phyloP scores from a whole-genome alignment of 2,113 vertebrate species.

The Callipepla squamata region DNA sequence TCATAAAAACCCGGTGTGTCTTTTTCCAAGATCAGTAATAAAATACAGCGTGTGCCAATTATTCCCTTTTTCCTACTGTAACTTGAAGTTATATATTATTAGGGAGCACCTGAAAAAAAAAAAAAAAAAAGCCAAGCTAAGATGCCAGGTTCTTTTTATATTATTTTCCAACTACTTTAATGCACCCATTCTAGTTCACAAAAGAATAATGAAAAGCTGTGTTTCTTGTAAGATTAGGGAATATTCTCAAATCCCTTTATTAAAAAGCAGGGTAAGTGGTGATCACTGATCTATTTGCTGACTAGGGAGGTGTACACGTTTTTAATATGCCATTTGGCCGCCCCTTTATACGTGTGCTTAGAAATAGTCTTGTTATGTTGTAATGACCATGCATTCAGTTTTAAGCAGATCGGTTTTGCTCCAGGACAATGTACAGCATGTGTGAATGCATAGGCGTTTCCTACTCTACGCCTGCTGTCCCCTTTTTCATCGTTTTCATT shows the following conservation, averaged over 20 bases:
- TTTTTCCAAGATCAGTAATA: slow-evolving; percentile 41
- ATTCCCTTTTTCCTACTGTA: neutral
- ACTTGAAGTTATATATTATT: slow-evolving; percentile 2
- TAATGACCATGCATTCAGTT: neutral
- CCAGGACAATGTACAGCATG: neutral
- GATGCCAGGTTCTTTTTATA: neutral
- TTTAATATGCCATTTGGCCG: neutral
- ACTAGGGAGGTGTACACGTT: neutral
- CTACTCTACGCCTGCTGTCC: neutral
- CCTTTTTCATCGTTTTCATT: neutral
- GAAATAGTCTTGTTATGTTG: neutral
- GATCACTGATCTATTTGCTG: slow-evolving; percentile 29
- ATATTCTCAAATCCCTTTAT: slow-evolving; percentile 62
- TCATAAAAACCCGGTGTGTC: slow-evolving; percentile 12
- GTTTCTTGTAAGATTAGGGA: slow-evolving; percentile 36
- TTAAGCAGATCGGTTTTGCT: neutral
- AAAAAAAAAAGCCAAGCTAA: neutral
- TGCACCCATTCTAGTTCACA: neutral
- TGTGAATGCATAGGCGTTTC: neutral
- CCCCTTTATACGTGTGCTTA: neutral
- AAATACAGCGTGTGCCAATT: slow-evolving; percentile 2
- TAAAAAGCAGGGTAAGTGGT: slow-evolving; percentile 37
- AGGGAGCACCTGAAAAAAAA: neutral
- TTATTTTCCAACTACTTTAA: neutral
- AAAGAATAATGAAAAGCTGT: slow-evolving; percentile 41